Base-by-base conservation (phyloP, 2,888 invertebrate species). In the Monoplex corrugatus region DNA sequence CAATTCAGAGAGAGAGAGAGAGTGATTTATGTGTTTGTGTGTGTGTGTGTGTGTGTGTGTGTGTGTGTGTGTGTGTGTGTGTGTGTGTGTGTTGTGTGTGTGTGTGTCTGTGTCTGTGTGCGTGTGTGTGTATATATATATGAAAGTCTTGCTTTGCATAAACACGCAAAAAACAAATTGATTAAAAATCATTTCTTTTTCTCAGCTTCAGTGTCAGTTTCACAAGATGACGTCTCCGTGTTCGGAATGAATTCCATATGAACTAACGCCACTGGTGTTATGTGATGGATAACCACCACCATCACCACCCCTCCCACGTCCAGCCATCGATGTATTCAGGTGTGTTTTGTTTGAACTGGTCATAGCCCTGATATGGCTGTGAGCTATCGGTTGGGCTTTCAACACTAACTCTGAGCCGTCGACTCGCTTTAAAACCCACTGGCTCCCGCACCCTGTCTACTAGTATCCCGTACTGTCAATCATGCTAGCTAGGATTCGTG, bases 1-100 rank as follows among this genome's bases (percentile, higher is more conserved):
- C n/a, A n/a, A n/a, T n/a, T n/a, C n/a, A n/a, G n/a, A n/a, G n/a
- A n/a, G n/a, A n/a, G n/a, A n/a, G n/a, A n/a, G n/a, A n/a, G n/a
- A n/a, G n/a, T n/a, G n/a, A 68, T 68, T 5, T 68, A 5, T 28
- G 82, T 16, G 44, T n/a, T 0, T 44, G 44, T 16, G 40, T 82
- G 82, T n/a, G 45, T 44, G 82, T 45, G 80, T 40, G 43, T 80
- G 80, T 80, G 80, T 23, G 80, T 28, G 80, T 32, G 23, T 78
- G 78, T 40, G 78, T 78, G 78, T 40, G 40, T 78, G 78, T 40
- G 78, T 40, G 78, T 40, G 78, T 40, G 68, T 28, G 68, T 68
- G 68, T 28, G 28, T 68, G 68, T 28, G 28, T 68, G 68, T 68
- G 68, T 68, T 68, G 68, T 28, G 68, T 68, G 68, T 68, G 68